Evolutionary conservation across 2,797 vertebrate genomes (phyloP).

Genomic region (Rachycentron canadum): DNA sequence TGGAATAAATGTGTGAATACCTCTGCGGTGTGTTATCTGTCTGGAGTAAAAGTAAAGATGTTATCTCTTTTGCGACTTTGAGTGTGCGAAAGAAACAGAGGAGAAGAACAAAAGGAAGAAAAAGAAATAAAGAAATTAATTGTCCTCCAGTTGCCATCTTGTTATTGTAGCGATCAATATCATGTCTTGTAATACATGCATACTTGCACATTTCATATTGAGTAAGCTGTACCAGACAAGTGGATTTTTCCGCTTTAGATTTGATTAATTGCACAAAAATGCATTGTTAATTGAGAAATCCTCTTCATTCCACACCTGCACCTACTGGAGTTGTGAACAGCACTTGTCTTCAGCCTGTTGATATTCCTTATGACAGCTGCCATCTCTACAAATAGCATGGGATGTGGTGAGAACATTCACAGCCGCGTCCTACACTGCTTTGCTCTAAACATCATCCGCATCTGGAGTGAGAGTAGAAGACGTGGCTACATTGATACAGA

Average conservation of each 20-base stretch:
- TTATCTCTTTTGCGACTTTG: constrained; percentile 1
- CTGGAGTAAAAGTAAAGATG: constrained; percentile 21
- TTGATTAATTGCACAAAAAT: constrained; percentile 34
- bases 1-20: constrained; percentile 29
- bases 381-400: constrained; percentile 80
- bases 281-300: constrained; percentile 29
- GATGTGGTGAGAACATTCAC: constrained; percentile 80
- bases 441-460: constrained; percentile 58
- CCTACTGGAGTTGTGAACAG: constrained; percentile 74
- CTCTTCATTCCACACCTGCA: constrained; percentile 70
- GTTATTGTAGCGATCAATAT: constrained; percentile 25
- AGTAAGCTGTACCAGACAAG: constrained; percentile 8
- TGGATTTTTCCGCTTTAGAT: constrained; percentile 22
- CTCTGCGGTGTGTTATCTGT: constrained; percentile 22
- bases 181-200: constrained; percentile 11
- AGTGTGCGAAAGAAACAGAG: neutral
- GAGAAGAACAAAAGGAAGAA: constrained; percentile 4
- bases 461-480: constrained; percentile 55
- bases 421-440: constrained; percentile 69
- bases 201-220: constrained; percentile 31
- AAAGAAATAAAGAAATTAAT: constrained; percentile 16
- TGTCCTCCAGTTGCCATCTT: constrained; percentile 15
- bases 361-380: constrained; percentile 81
- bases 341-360: constrained; percentile 70
- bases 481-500: constrained; percentile 37